Base-by-base conservation (phyloP, 2,113 vertebrate species). In the Ictidomys tridecemlineatus region DNA sequence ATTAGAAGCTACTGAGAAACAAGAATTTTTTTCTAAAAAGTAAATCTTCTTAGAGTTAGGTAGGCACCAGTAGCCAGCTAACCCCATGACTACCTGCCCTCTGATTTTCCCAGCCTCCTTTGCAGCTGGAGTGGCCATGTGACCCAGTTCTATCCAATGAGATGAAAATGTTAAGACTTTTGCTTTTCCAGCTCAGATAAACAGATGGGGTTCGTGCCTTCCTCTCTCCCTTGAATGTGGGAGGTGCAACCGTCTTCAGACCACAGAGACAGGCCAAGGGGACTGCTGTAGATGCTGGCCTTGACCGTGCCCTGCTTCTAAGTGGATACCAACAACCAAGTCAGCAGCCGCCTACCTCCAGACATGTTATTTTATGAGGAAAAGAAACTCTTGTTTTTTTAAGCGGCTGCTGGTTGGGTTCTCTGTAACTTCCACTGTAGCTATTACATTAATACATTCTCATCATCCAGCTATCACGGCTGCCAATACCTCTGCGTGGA, bases 311-410 rank as follows among this genome's bases (percentile, higher is more conserved):
- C 20, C 56, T 58, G 56, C 56, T 8, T 51, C 48, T 51, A n/a
- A 37, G 67, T 17, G 28, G 24, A 5, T 2, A 51, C 84, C 88
- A 78, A 87, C 79, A 92, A 70, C 74, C 30, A 58, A 58, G 56
- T 20, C 56, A 58, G 56, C 56, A 24, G 18, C 56, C 0, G 1
- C 89, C 89, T 56, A 74, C 93, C 20, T 58, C 56, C 95, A 79
- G 48, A 87, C 39, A 83, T 80, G 73, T 92, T 87, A 67, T 51
- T 92, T 73, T 67, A 45, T 69, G 70, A 79, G 78, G 82, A 89
- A 67, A 96, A 80, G 51, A 93, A 74, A 89, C 58, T 34, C 83
- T 70, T 85, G 18, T 80, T 93, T 88, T 93, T 91, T 96, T 93
- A 91, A 96, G 61, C 20, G 7, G 2, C 56, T 22, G 18, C 20